These are phyloP conservation scores for Phenganax subtilis DNA, from an alignment of 92 coral and sea anemone species.

Conservation along the genomic window DNA sequence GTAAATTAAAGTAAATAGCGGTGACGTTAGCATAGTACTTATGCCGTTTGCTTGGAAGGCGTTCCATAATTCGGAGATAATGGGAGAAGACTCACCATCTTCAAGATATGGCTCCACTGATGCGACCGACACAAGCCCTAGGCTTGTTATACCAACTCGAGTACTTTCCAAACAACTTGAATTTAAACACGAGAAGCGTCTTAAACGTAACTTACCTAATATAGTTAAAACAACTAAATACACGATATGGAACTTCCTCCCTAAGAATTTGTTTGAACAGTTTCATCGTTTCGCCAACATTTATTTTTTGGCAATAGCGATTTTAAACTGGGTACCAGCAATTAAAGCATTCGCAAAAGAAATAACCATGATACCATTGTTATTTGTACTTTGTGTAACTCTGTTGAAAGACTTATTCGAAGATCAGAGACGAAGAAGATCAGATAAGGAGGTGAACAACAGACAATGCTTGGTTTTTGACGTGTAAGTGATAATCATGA, in stretches of 20 bases:
- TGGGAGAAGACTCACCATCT: constrained; percentile 7
- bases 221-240: constrained; percentile 93
- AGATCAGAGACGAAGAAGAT: constrained; percentile 84
- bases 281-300: constrained; percentile 98
- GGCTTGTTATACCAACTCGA: constrained; percentile 84
- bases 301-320: constrained; percentile 75
- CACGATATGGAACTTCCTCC: constrained; percentile 86
- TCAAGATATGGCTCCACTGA: constrained; percentile 33
- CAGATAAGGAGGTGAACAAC: constrained; percentile 84
- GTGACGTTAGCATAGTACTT: constrained; percentile 27
- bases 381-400: constrained; percentile 84
- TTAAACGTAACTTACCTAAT: constrained; percentile 62
- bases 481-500: constrained; percentile 51
- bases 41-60: constrained; percentile 51
- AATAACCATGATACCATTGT: constrained; percentile 83
- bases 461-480: constrained; percentile 72
- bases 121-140: constrained; percentile 31
- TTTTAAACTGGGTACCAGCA: constrained; percentile 93
- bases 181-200: constrained; percentile 46
- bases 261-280: constrained; percentile 97
- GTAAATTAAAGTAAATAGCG: constrained; percentile 31
- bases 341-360: constrained; percentile 91
- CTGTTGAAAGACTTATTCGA: constrained; percentile 90
- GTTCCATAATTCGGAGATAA: constrained; percentile 9
- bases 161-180: constrained; percentile 55